Conservation (phyloP, 2,888 invertebrate species). For the Smittia aterrima region DNA sequence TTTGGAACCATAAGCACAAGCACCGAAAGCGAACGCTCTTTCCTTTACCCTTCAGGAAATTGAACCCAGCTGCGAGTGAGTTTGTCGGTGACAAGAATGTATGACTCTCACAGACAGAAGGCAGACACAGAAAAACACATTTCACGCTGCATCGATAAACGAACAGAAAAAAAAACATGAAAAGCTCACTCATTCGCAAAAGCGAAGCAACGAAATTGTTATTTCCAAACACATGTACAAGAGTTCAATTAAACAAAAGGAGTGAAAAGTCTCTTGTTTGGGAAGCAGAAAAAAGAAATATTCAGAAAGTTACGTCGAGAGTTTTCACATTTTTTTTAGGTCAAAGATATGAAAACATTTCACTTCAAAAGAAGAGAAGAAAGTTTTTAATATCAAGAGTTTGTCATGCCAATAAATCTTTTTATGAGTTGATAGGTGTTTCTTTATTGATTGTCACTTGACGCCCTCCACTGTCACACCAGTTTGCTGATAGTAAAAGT, state of each 20-base stretch:
- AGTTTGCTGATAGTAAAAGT: constrained; percentile 2
- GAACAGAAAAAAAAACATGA: constrained; percentile 3
- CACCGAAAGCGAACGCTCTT: no score
- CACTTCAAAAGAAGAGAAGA: not conserved
- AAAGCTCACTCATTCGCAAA: not conserved
- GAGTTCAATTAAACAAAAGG: constrained; percentile 21
- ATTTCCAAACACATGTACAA: not conserved
- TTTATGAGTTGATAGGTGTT: not conserved
- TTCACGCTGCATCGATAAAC: not conserved
- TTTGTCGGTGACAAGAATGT: not conserved
- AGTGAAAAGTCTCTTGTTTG: not conserved
- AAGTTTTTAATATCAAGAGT: not conserved
- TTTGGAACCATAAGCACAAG: not conserved
- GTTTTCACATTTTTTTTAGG: not conserved
- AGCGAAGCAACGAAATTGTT: not conserved
- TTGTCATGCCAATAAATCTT: not conserved
- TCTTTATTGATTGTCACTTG: not conserved
- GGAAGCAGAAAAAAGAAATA: not conserved
- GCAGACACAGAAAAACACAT: not conserved
- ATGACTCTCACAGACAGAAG: not conserved
- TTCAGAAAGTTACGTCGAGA: not conserved
- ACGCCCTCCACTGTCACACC: not conserved
- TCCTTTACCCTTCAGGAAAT: not conserved
- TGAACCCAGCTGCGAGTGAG: not conserved
- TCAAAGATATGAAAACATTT: not conserved